Evolutionary conservation across 2,797 vertebrate genomes (phyloP).

Genomic region (Acanthurus lineatus): DNA sequence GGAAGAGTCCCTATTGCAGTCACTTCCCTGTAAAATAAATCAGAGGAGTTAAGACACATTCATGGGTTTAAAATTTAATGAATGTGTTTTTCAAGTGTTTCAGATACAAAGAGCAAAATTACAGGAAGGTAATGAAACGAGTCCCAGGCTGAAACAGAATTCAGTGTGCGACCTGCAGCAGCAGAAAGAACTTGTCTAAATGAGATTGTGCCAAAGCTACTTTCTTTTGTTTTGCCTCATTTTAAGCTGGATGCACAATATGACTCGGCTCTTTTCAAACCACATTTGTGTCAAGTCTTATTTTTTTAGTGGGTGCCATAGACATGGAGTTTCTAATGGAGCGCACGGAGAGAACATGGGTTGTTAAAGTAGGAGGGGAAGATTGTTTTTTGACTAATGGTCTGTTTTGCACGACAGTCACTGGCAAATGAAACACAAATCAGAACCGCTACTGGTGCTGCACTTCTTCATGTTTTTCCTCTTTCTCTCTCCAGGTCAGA

Average conservation of each 20-base stretch:
- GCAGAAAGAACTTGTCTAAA: not conserved
- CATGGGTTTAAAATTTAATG: not conserved
- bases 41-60: not conserved
- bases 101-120: slow-evolving; percentile 6
- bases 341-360: not conserved
- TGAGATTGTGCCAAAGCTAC: not conserved
- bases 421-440: slow-evolving; percentile 30
- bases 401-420: slow-evolving; percentile 41
- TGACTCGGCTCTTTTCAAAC: slow-evolving; percentile 29
- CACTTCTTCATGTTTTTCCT: slow-evolving; percentile 2
- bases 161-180: slow-evolving; percentile 12
- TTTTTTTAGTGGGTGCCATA: not conserved
- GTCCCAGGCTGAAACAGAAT: slow-evolving; percentile 35
- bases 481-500: slow-evolving; percentile 63
- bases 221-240: not conserved
- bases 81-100: slow-evolving; percentile 33
- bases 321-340: not conserved
- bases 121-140: slow-evolving; percentile 38
- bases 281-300: slow-evolving; percentile 8
- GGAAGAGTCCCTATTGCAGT: too few relatives aligned
- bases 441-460: slow-evolving; percentile 22
- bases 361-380: slow-evolving; percentile 27
- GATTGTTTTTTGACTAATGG: slow-evolving; percentile 49
- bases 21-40: not conserved
- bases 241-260: slow-evolving; percentile 8